These are phyloP conservation scores for Zaprionus lineosus DNA, from an alignment of 2,888 invertebrate species.

Conservation along the genomic window DNA sequence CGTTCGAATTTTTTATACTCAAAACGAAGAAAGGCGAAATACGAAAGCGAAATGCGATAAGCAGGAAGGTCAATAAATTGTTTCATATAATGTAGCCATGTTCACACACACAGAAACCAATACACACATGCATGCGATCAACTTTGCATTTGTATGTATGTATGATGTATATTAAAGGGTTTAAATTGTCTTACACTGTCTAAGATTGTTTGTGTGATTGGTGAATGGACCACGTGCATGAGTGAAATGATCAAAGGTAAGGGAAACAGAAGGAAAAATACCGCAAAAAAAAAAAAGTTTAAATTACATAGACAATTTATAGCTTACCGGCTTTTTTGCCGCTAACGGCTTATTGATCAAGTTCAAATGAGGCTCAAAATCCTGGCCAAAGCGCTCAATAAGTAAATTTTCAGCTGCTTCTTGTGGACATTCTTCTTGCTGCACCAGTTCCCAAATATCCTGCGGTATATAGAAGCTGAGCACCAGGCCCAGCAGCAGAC, in stretches of 20 bases:
- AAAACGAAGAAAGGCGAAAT: conserved; percentile 41
- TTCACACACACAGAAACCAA: conserved; percentile 23
- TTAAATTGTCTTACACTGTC: conserved; percentile 7
- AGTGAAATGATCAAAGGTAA: neutral
- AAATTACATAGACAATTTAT: too few species aligned
- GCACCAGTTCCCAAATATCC: conserved; percentile 81
- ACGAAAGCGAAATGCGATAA: conserved; percentile 61
- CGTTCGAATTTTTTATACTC: conserved; percentile 8
- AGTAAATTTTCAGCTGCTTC: conserved; percentile 81
- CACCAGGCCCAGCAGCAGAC: conserved; percentile 80
- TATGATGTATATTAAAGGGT: conserved; percentile 4
- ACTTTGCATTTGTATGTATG: conserved; percentile 26
- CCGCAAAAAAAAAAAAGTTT: too few species aligned
- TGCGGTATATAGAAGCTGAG: conserved; percentile 82
- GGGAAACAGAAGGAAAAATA: neutral
- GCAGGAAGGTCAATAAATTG: conserved; percentile 74
- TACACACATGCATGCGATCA: neutral
- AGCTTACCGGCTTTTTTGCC: conserved; percentile 82
- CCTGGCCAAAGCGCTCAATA: conserved; percentile 82
- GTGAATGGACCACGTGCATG: conserved; percentile 38
- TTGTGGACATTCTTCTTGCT: conserved; percentile 82
- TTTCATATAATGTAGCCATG: conserved; percentile 56
- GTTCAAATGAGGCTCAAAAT: conserved; percentile 83
- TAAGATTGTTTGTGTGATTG: conserved; percentile 15
- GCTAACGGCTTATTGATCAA: conserved; percentile 83